Conservation (phyloP, 2,797 vertebrate genomes). For the Gorsachius magnificus region DNA sequence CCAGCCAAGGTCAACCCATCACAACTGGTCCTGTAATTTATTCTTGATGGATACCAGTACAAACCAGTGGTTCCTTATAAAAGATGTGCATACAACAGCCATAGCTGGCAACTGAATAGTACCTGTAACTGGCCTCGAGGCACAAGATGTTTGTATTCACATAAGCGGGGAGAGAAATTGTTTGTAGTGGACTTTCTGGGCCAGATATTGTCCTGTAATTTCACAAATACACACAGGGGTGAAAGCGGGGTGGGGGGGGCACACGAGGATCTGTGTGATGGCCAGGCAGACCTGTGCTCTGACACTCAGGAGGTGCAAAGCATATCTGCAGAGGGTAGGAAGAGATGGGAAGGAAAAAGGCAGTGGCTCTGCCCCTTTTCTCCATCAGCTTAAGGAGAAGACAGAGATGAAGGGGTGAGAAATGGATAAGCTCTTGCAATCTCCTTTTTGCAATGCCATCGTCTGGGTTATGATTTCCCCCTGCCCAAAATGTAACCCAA, state of each 20-base stretch:
- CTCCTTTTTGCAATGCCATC: neutral
- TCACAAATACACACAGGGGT: neutral
- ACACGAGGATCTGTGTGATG: accelerated
- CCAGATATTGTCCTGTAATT: neutral
- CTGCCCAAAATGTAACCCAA: neutral
- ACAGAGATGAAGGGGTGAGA: neutral
- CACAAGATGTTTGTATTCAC: neutral
- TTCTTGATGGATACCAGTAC: neutral
- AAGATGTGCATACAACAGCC: neutral
- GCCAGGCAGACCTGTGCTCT: neutral
- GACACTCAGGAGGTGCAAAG: neutral
- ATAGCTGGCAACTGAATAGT: neutral
- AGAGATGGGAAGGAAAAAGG: neutral
- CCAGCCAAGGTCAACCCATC: too few relatives aligned
- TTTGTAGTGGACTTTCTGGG: neutral
- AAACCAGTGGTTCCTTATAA: neutral
- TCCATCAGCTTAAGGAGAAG: neutral
- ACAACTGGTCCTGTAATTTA: neutral
- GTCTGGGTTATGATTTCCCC: neutral
- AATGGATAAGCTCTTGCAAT: neutral
- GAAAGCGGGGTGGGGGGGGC: neutral
- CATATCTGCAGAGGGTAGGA: neutral
- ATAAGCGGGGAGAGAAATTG: neutral
- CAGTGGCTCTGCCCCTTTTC: neutral
- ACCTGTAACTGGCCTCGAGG: neutral